These are phyloP conservation scores for Carabus problematicus DNA, from an alignment of 2,888 invertebrate genomes.

Conservation along the genomic window DNA sequence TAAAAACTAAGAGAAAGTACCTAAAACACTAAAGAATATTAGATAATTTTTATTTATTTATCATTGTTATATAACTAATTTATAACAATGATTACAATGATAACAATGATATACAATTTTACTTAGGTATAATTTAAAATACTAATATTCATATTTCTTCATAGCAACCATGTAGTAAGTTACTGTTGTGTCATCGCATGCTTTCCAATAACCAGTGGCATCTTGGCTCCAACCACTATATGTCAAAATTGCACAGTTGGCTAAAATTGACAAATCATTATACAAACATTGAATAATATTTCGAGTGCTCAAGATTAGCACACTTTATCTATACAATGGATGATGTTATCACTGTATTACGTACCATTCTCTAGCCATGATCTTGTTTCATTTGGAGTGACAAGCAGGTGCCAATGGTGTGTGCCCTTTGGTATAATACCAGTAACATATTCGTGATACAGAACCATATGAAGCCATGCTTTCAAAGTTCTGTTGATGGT, in stretches of 20 bases:
- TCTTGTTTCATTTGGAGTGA: conserved; percentile 79
- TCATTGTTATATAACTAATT: no score
- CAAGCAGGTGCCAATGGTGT: conserved; percentile 91
- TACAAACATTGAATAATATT: not conserved
- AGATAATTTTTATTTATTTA: no score
- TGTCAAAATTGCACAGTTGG: not conserved
- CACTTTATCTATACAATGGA: not conserved
- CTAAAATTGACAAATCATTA: not conserved
- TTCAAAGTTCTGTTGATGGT: conserved; percentile 68
- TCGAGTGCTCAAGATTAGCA: not conserved
- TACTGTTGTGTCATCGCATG: not conserved
- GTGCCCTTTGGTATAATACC: conserved; percentile 80
- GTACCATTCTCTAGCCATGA: conserved; percentile 75
- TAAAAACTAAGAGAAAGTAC: no score
- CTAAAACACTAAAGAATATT: no score
- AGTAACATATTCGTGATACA: conserved; percentile 79
- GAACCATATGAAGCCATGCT: conserved; percentile 74
- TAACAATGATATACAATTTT: no score
- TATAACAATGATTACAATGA: no score
- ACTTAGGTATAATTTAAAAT: no score
- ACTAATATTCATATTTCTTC: no score
- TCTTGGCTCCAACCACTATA: not conserved
- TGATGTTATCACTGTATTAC: conserved; percentile 48
- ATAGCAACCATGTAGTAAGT: not conserved
- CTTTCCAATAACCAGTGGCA: not conserved